Evolutionary conservation across 2,888 invertebrate species (phyloP).

Genomic region (Plagodis pulveraria): DNA sequence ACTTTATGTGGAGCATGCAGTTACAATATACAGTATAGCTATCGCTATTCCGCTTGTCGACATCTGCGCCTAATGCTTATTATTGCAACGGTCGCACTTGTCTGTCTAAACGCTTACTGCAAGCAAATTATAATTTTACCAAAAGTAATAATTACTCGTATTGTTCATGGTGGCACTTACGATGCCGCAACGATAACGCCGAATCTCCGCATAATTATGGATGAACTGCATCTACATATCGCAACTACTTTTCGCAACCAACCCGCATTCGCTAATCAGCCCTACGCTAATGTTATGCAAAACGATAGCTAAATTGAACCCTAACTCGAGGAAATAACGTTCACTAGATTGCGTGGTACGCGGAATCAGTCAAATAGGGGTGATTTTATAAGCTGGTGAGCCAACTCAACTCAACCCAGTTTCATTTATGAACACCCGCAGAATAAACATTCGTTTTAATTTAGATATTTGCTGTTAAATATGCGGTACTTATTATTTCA

Average conservation of each 20-base stretch:
- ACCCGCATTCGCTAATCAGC: constrained; percentile 45
- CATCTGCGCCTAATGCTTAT: too few species aligned
- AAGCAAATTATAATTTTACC: too few species aligned
- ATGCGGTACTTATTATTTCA: neutral
- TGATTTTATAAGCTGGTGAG: constrained; percentile 8
- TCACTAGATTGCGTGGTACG: neutral
- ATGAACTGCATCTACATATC: constrained; percentile 44
- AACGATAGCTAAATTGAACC: constrained; percentile 7
- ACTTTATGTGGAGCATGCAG: too few species aligned
- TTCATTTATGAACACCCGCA: constrained; percentile 20
- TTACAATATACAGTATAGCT: too few species aligned
- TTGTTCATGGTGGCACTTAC: neutral
- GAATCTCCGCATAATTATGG: constrained; percentile 3
- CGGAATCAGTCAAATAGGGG: constrained; percentile 14
- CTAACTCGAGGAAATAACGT: neutral
- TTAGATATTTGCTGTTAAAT: neutral
- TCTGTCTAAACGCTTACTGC: too few species aligned
- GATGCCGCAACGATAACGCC: neutral
- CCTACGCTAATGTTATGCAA: neutral
- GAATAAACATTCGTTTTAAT: constrained; percentile 2
- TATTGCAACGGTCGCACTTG: too few species aligned
- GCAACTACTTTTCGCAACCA: constrained; percentile 34
- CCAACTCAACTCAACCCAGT: constrained; percentile 5
- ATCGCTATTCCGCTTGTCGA: too few species aligned
- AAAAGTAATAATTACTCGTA: too few species aligned